These are phyloP conservation scores for Martes martes DNA, from an alignment of 2,113 vertebrate species.

Conservation along the genomic window DNA sequence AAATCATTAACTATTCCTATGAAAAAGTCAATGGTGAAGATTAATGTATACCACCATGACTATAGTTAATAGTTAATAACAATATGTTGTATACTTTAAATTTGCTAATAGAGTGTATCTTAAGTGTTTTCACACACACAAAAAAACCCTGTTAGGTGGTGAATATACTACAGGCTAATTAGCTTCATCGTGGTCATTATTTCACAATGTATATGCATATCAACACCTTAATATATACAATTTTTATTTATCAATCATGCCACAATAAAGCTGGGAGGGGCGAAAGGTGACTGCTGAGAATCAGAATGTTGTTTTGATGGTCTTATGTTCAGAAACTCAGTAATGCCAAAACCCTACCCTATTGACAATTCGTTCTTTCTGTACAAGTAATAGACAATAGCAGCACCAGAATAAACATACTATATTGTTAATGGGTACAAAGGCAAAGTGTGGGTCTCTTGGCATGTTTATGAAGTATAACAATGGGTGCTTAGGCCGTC, in stretches of 20 bases:
- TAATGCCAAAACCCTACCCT: background rate
- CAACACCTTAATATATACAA: background rate
- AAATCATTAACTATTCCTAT: background rate
- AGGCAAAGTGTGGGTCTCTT: background rate
- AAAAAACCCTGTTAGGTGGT: background rate
- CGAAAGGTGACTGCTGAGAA: background rate
- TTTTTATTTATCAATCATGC: background rate
- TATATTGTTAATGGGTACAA: background rate
- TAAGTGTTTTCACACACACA: background rate
- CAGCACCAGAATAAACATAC: background rate
- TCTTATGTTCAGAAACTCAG: background rate
- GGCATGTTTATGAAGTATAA: background rate
- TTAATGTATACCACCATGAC: background rate
- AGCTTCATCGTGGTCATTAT: background rate
- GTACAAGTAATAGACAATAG: background rate
- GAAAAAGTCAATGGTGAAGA: background rate
- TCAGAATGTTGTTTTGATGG: background rate
- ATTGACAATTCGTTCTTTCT: background rate
- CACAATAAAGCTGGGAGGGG: background rate
- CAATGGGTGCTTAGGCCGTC: background rate
- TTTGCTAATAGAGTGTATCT: background rate
- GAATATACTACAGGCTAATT: background rate
- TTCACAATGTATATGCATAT: background rate
- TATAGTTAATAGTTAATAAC: background rate
- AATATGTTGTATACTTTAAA: background rate